A percentile compares a stretch with the other conserved stretches of the same genome.
Evolutionary conservation across 2,797 vertebrate species (phyloP).

Genomic region (Trematomus bernacchii): DNA sequence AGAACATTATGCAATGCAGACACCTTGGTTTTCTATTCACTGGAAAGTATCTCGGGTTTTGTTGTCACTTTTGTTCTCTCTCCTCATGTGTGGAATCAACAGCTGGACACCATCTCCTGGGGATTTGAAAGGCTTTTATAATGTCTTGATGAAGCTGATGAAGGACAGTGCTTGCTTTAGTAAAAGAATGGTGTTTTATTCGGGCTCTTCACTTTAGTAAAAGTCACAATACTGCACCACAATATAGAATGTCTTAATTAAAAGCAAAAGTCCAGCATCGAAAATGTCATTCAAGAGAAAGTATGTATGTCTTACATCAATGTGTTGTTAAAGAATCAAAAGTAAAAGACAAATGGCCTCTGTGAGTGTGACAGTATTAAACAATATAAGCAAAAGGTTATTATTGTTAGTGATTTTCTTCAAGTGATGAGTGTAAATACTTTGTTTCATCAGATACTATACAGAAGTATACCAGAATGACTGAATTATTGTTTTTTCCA

Average conservation of each 20-base stretch:
- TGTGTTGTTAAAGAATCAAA: not conserved
- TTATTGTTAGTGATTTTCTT: not conserved
- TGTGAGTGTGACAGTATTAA: not conserved
- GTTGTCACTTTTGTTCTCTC: slow-evolving; percentile 42
- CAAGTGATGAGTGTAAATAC: not conserved
- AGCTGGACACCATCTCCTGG: slow-evolving; percentile 28
- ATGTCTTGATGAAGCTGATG: not conserved
- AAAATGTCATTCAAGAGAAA: not conserved
- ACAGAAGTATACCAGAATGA: not conserved
- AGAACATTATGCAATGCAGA: slow-evolving; percentile 39
- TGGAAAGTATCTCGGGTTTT: slow-evolving; percentile 29
- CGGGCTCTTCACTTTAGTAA: not conserved
- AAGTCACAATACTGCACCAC: not conserved
- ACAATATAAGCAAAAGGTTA: not conserved
- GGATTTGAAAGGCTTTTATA: slow-evolving; percentile 23
- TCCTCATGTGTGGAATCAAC: slow-evolving; percentile 49
- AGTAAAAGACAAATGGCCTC: not conserved
- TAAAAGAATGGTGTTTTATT: not conserved
- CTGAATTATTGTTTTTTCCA: slow-evolving; percentile 36
- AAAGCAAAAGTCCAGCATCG: not conserved
- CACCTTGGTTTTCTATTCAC: slow-evolving; percentile 30
- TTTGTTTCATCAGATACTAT: not conserved
- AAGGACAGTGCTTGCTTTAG: slow-evolving; percentile 3
- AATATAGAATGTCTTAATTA: not conserved
- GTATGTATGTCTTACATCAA: not conserved